Percentiles rank a stretch among this genome's conserved stretches.
phyloP scores from a whole-genome alignment of 2,797 vertebrate species.

The Varecia variegata region DNA sequence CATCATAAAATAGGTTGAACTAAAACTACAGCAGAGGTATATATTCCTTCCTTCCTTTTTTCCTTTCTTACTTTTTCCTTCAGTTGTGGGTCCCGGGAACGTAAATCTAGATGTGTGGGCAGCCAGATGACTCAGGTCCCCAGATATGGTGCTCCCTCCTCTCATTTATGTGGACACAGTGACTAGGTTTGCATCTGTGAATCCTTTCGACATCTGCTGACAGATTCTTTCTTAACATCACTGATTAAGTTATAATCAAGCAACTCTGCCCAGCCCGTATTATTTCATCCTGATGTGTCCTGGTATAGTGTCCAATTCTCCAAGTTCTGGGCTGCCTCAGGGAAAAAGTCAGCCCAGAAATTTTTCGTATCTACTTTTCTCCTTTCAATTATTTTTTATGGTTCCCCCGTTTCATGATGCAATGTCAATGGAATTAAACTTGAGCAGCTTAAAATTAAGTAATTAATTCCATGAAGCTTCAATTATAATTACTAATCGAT shows the following conservation, averaged over 20 bases:
- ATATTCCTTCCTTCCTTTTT: no score
- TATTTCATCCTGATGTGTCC: background rate
- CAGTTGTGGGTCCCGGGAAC: background rate
- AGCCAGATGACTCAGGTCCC: background rate
- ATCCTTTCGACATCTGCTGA: background rate
- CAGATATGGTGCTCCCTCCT: background rate
- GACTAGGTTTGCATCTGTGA: background rate
- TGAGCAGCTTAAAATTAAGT: constrained; percentile 1
- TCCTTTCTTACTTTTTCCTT: no score
- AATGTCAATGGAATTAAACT: background rate
- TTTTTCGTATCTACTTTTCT: background rate
- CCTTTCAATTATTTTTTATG: constrained; percentile 2
- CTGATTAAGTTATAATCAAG: constrained; percentile 10
- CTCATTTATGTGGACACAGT: background rate
- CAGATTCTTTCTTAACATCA: background rate
- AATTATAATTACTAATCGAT: background rate
- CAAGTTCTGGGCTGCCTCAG: background rate
- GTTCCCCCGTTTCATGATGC: background rate
- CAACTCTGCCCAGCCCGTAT: background rate
- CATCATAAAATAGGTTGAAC: background rate
- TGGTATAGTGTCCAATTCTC: background rate
- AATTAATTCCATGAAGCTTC: constrained; percentile 37
- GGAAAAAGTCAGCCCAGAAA: background rate
- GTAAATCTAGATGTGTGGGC: background rate
- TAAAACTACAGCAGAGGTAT: background rate